Evolutionary conservation across 2,888 invertebrate genomes (phyloP), one percentile per base, ranked within the genome.

Genomic region (Panopea generosa): DNA sequence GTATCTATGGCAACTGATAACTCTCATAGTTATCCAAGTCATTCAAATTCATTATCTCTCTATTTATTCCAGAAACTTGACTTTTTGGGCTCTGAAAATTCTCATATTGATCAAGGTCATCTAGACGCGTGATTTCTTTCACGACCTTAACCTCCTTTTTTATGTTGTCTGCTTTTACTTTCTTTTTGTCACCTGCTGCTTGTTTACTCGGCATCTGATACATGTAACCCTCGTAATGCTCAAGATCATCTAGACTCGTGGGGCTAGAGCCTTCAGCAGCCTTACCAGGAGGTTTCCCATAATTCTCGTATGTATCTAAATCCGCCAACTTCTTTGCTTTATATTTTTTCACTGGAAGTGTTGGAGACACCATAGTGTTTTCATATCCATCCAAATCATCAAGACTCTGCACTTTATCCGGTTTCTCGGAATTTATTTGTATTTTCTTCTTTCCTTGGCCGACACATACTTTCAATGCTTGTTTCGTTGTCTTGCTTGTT

Each of bases 21-120:
- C 55, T 69, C 49, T 75, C 74, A 60, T 75, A 75, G n/a, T 47
- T 20, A 18, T 69, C 60, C 29, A 69, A 57, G 38, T 69, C 69
- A 20, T 69, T 45, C 40, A 68, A 47, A 18, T 38, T 26, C 38
- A 47, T 45, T n/a, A 43, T 27, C n/a, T 65, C 56, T 11, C n/a
- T 3, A 9, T 47, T 47, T 14, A 40, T 40, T 40, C 14, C 11
- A 3, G 4, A 33, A 4, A 18, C 20, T 29, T 56, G 29, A 9
- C 2, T 26, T 26, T 53, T 7, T 16, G 7, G 53, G 20, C 16
- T 33, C 18, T 16, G 20, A 47, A 45, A 47, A 29, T 45, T 60
- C 22, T 60, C 60, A 59, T 67, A 67, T 24, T 67, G 59, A 49
- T 67, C 67, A 26, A 67, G 67, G 6, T 67, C 59, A 22, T 47